These are phyloP conservation scores for Camelus bactrianus DNA, from an alignment of 2,113 vertebrate genomes.

Conservation along the genomic window DNA sequence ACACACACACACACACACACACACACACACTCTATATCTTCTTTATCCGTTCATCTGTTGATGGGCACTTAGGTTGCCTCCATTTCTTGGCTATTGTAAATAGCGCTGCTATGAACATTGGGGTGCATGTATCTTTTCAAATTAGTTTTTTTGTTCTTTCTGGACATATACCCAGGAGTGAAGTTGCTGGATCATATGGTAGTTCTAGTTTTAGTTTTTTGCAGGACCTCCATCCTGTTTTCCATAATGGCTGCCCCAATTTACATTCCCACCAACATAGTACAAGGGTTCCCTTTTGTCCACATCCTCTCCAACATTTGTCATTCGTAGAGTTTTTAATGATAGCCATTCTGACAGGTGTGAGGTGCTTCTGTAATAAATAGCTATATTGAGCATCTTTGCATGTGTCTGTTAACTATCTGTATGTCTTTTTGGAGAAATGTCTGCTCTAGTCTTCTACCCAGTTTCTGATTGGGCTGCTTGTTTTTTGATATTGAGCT, in stretches of 20 bases:
- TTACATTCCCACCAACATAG: not conserved
- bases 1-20: not conserved
- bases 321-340: not conserved
- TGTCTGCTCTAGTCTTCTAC: not conserved
- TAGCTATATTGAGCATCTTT: not conserved
- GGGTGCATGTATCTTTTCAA: not conserved
- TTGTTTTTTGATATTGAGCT: not conserved
- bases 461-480: not conserved
- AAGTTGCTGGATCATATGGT: not conserved
- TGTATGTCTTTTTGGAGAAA: not conserved
- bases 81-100: not conserved
- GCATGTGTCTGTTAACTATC: not conserved
- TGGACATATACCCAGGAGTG: not conserved
- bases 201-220: not conserved
- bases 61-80: not conserved
- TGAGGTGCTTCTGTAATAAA: not conserved
- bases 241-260: not conserved
- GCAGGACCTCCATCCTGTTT: not conserved
- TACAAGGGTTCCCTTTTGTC: not conserved
- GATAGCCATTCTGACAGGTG: not conserved
- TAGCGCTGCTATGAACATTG: not conserved
- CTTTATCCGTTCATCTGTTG: not conserved
- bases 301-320: not conserved
- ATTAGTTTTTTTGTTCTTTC: not conserved
- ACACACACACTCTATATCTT: not conserved